phyloP scores from a whole-genome alignment of 2,113 vertebrate species.

The Caloenas nicobarica region DNA sequence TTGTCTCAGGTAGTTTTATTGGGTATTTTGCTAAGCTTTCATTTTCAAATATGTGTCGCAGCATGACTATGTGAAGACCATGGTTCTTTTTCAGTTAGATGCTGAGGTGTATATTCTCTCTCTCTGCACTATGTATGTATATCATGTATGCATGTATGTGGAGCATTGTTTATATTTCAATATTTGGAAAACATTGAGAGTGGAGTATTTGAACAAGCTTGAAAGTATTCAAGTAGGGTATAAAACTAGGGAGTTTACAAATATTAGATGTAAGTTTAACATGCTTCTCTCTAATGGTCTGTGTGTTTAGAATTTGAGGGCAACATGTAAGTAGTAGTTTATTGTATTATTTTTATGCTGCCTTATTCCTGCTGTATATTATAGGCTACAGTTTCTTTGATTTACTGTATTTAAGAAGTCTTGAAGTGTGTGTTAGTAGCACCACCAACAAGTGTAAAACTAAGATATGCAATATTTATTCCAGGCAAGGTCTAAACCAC shows the following conservation, averaged over 20 bases:
- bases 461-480: background rate
- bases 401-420: background rate
- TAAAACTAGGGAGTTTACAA: background rate
- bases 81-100: background rate
- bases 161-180: background rate
- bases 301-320: background rate
- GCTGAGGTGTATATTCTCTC: background rate
- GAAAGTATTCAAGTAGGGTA: background rate
- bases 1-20: slow-evolving; percentile 61
- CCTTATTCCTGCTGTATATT: background rate
- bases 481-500: slow-evolving; percentile 72
- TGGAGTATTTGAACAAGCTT: background rate
- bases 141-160: background rate
- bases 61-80: background rate
- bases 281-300: background rate
- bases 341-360: background rate
- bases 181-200: background rate
- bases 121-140: background rate
- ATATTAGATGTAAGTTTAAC: background rate
- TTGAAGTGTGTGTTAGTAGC: background rate
- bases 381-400: background rate
- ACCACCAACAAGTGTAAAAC: background rate
- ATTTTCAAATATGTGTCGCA: background rate
- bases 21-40: background rate
- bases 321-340: background rate